These are phyloP conservation scores for Potamarius usumacintae DNA, from an alignment of 2,113 vertebrate genomes.

Conservation along the genomic window DNA sequence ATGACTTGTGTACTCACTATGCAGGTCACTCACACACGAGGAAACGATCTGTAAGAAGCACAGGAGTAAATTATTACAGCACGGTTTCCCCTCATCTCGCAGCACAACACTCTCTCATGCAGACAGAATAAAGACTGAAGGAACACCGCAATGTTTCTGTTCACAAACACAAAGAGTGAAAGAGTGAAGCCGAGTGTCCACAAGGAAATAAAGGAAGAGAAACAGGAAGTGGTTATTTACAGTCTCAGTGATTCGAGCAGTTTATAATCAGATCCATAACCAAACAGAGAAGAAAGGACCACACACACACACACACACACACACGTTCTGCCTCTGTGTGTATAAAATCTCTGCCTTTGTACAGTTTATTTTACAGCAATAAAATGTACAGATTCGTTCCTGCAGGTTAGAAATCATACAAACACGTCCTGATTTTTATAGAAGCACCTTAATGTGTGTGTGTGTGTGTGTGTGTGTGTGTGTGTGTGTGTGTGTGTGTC, in stretches of 20 bases:
- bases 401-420: constrained; percentile 40
- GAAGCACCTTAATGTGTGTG: constrained; percentile 35
- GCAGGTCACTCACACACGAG: constrained; percentile 3
- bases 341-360: constrained; percentile 46
- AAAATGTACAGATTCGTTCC: constrained; percentile 45
- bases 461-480: background rate
- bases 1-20: background rate
- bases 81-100: constrained; percentile 22
- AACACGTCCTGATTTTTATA: constrained; percentile 45
- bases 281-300: constrained; percentile 11
- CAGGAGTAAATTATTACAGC: background rate
- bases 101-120: constrained; percentile 42
- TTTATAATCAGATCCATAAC: constrained; percentile 21
- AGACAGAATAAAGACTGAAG: constrained; percentile 32
- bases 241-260: background rate
- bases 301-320: constrained; percentile 18
- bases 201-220: constrained; percentile 15
- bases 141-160: background rate
- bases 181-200: background rate
- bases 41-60: constrained; percentile 2
- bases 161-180: constrained; percentile 25
- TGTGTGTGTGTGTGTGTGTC: constrained; percentile 6
- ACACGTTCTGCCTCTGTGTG: background rate
- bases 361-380: constrained; percentile 52
- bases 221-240: constrained; percentile 5